A percentile compares a stretch with the other conserved stretches of the same genome.
Evolutionary conservation across 2,113 vertebrate genomes (phyloP).

Genomic region (Osmerus mordax): DNA sequence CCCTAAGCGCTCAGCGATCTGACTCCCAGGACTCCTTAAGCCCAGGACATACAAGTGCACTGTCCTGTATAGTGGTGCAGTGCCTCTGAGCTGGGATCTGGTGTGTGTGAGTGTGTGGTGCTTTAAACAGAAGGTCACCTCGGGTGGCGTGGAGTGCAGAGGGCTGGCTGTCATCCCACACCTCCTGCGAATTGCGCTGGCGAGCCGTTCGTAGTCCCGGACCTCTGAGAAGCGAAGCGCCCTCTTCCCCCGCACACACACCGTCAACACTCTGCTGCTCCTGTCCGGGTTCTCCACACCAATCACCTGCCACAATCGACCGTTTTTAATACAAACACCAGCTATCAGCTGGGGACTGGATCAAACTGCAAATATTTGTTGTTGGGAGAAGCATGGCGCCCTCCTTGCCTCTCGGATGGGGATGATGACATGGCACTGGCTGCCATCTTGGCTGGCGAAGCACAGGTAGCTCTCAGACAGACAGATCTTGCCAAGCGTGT

Average conservation of each 20-base stretch:
- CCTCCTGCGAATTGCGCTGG: conserved; percentile 76
- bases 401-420: conserved; percentile 86
- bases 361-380: not conserved
- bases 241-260: conserved; percentile 86
- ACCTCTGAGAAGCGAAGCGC: conserved; percentile 90
- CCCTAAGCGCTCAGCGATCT: too few species aligned
- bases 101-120: not conserved
- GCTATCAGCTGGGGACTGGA: not conserved
- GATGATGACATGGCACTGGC: conserved; percentile 85
- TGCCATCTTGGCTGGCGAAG: conserved; percentile 92
- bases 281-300: conserved; percentile 81
- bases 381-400: too few species aligned
- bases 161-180: conserved; percentile 76
- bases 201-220: conserved; percentile 84
- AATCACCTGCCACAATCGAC: conserved; percentile 70
- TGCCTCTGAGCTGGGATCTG: too few species aligned
- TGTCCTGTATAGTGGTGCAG: too few species aligned
- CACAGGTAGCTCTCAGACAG: conserved; percentile 93
- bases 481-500: conserved; percentile 90
- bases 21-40: too few species aligned
- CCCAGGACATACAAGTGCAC: too few species aligned
- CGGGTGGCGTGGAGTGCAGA: conserved; percentile 68
- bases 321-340: not conserved
- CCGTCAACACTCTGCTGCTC: conserved; percentile 77
- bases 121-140: conserved; percentile 70